Evolutionary conservation across 1,140 invertebrate genomes (phyloP).

Genomic region (Drosophila kurseongensis): DNA sequence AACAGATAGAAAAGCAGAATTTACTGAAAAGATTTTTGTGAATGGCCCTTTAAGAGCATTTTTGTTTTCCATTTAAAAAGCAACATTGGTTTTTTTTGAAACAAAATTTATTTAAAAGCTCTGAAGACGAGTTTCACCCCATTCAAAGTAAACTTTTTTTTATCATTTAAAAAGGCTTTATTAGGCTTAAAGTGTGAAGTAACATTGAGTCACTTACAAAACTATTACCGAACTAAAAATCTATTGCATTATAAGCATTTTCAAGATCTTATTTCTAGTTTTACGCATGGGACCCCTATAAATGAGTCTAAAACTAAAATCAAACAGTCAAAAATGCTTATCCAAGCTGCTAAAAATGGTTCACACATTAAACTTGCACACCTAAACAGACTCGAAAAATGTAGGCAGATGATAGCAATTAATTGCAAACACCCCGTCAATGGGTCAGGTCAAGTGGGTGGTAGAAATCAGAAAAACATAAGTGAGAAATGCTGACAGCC

Average conservation of each 20-base stretch:
- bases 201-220: too few species aligned
- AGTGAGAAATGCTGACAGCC: constrained; percentile 66
- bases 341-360: constrained; percentile 27
- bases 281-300: not conserved
- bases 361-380: constrained; percentile 42
- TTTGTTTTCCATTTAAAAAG: constrained; percentile 5
- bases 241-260: too few species aligned
- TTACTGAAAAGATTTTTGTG: constrained; percentile 1
- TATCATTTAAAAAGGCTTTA: too few species aligned
- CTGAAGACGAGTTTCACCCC: too few species aligned
- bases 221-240: too few species aligned
- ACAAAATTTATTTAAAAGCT: not conserved
- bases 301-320: constrained; percentile 6
- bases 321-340: constrained; percentile 24
- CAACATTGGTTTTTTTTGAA: not conserved
- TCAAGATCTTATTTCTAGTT: too few species aligned
- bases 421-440: constrained; percentile 47
- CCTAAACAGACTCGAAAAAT: constrained; percentile 16
- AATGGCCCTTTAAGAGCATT: constrained; percentile 7
- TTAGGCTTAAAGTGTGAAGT: too few species aligned
- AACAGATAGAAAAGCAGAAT: constrained; percentile 2
- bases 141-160: not conserved
- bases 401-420: constrained; percentile 41
- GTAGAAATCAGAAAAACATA: constrained; percentile 29
- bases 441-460: constrained; percentile 71